phyloP scores from a whole-genome alignment of 2,797 vertebrate genomes.

The Cryptoprocta ferox region DNA sequence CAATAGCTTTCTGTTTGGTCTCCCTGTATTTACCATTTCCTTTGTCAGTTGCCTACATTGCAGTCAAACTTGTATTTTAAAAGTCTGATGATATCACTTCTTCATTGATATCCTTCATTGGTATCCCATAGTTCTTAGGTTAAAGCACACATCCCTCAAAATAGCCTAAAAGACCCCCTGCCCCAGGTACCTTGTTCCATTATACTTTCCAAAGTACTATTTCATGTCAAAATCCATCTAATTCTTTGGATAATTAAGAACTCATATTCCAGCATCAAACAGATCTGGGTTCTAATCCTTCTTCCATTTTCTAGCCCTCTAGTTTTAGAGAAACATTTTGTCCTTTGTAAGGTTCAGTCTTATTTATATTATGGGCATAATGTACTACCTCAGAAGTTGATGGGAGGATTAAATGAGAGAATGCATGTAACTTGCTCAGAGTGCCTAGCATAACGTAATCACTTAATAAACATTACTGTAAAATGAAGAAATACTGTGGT shows the following conservation, averaged over 20 bases:
- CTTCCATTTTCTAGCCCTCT: constrained; percentile 3
- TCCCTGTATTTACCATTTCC: not conserved
- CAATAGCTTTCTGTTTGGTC: not conserved
- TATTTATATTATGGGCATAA: constrained; percentile 38
- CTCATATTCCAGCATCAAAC: not conserved
- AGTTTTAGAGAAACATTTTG: constrained; percentile 21
- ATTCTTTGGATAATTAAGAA: not conserved
- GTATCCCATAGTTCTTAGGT: not conserved
- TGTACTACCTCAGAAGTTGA: constrained; percentile 73
- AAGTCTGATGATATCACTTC: not conserved
- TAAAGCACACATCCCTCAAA: constrained; percentile 20
- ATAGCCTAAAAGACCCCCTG: not conserved
- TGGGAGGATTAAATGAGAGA: constrained; percentile 36
- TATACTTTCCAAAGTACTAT: not conserved
- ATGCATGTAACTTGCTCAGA: constrained; percentile 54
- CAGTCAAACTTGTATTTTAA: constrained; percentile 21
- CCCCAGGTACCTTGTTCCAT: not conserved
- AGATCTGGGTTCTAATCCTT: not conserved
- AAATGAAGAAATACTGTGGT: constrained; percentile 31
- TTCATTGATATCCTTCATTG: not conserved
- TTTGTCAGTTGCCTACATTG: not conserved
- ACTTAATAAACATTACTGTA: not conserved
- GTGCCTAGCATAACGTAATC: constrained; percentile 58
- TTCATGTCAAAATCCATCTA: not conserved
- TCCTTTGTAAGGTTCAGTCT: not conserved